Conservation (phyloP, 2,888 invertebrate species). For the Autographa pulchrina region DNA sequence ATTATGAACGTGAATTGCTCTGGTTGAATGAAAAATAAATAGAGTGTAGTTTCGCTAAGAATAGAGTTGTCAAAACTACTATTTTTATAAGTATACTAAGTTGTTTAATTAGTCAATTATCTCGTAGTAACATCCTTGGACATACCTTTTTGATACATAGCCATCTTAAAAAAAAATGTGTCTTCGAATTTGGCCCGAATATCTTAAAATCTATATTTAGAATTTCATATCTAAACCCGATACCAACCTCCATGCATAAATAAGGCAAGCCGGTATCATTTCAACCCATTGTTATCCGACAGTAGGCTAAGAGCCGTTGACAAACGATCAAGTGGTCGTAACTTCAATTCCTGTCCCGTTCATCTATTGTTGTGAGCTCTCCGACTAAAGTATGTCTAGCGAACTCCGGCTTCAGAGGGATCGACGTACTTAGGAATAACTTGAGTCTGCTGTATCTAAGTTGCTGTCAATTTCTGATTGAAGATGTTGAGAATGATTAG, state of each 20-base stretch:
- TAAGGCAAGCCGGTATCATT: constrained; percentile 19
- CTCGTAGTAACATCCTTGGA: no score
- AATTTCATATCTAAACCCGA: not conserved
- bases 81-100: no score
- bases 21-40: no score
- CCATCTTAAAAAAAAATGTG: no score
- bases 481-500: not conserved
- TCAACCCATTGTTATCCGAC: constrained; percentile 32
- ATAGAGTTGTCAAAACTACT: no score
- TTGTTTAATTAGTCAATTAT: no score
- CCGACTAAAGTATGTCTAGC: constrained; percentile 37
- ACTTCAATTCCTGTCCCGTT: constrained; percentile 47
- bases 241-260: not conserved
- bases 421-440: not conserved
- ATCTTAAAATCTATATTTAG: not conserved
- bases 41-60: no score
- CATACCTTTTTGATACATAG: no score
- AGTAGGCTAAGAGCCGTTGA: constrained; percentile 51
- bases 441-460: not conserved
- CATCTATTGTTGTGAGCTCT: constrained; percentile 45
- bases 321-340: constrained; percentile 50
- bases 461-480: not conserved
- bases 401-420: not conserved
- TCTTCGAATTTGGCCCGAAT: not conserved
- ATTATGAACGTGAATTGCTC: no score